A percentile compares a stretch with the other conserved stretches of the same genome.
These are phyloP conservation scores for Xylota sylvarum DNA, from an alignment of 2,888 invertebrate genomes.

Conservation along the genomic window DNA sequence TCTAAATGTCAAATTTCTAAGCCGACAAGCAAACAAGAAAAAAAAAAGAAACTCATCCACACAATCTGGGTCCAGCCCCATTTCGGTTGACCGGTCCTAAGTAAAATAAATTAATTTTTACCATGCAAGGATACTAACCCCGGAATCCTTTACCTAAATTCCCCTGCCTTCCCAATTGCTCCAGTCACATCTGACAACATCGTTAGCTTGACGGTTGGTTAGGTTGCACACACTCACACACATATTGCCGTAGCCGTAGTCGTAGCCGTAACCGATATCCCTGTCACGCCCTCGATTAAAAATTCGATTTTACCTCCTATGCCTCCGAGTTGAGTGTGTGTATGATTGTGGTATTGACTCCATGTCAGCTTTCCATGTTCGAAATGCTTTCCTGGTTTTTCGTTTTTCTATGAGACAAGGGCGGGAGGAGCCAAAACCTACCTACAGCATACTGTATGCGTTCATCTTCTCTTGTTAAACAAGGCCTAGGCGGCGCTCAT, in stretches of 20 bases:
- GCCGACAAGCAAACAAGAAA: not conserved
- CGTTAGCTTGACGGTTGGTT: slow-evolving; percentile 62
- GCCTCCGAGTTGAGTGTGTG: not conserved
- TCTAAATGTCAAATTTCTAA: slow-evolving; percentile 1
- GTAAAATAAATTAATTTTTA: slow-evolving; percentile 45
- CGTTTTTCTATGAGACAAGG: not conserved
- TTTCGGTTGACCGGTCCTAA: slow-evolving; percentile 20
- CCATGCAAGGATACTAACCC: slow-evolving; percentile 27
- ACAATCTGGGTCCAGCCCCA: slow-evolving; percentile 5
- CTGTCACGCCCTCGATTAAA: slow-evolving; percentile 62
- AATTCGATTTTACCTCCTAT: slow-evolving; percentile 49
- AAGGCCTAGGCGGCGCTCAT: slow-evolving; percentile 30
- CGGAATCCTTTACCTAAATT: slow-evolving; percentile 9
- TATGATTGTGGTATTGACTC: slow-evolving; percentile 51
- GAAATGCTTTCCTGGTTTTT: slow-evolving; percentile 44
- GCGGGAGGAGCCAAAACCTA: not conserved
- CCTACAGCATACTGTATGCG: slow-evolving; percentile 5
- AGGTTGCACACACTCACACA: slow-evolving; percentile 19
- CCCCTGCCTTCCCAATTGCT: not conserved
- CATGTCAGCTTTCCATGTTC: slow-evolving; percentile 52
- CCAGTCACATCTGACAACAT: slow-evolving; percentile 67
- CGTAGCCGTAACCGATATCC: slow-evolving; percentile 31
- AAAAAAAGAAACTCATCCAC: not conserved
- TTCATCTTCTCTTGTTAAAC: slow-evolving; percentile 59
- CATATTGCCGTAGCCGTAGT: not conserved